Conservation (phyloP, 92 coral and sea anemone genomes). For the Parazoanthus darwini region DNA sequence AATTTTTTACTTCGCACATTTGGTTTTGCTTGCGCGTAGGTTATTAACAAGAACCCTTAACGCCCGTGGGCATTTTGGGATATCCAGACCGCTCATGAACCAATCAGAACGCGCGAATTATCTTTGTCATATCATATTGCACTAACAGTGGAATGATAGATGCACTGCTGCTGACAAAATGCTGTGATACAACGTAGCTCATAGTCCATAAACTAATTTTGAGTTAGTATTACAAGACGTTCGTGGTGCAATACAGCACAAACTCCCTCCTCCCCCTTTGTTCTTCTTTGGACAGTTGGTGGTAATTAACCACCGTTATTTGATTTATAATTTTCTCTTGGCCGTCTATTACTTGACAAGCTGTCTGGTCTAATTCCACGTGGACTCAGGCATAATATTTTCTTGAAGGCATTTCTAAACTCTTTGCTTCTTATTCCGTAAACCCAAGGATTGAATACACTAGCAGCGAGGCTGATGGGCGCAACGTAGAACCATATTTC, state of each 20-base stretch:
- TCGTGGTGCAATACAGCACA: not conserved
- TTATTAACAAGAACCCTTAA: too few species aligned
- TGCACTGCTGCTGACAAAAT: too few species aligned
- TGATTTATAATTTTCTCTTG: not conserved
- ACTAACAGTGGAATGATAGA: too few species aligned
- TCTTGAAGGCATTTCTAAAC: constrained; percentile 32
- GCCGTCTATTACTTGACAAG: not conserved
- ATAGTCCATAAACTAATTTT: too few species aligned
- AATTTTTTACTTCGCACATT: too few species aligned
- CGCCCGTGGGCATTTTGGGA: too few species aligned
- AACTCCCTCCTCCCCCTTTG: not conserved
- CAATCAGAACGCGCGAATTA: too few species aligned
- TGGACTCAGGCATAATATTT: not conserved
- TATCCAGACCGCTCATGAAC: too few species aligned
- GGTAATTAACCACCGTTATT: too few species aligned
- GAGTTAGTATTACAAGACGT: not conserved
- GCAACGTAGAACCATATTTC: constrained; percentile 32
- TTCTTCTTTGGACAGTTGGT: not conserved
- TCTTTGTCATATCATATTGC: too few species aligned
- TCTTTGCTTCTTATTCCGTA: constrained; percentile 30
- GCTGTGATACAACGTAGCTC: too few species aligned
- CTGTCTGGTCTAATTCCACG: not conserved
- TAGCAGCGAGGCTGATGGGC: constrained; percentile 16
- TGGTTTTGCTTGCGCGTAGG: too few species aligned
- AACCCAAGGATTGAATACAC: constrained; percentile 35